phyloP scores from a whole-genome alignment of 2,888 invertebrate genomes.

The Xestia c-nigrum region DNA sequence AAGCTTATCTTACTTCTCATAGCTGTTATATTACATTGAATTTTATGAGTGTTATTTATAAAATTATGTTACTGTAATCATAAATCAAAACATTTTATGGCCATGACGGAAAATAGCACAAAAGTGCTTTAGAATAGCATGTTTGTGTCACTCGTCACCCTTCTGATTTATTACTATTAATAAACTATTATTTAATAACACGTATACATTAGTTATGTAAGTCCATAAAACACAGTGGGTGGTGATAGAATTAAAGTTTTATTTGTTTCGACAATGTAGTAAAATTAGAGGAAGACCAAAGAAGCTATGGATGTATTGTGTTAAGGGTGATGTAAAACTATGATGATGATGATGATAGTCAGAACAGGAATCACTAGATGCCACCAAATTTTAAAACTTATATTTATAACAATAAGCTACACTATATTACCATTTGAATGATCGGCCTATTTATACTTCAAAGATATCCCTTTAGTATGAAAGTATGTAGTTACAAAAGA shows the following conservation, averaged over 20 bases:
- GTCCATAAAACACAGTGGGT: neutral
- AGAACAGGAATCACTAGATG: neutral
- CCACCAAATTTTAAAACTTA: neutral
- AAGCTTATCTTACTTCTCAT: neutral
- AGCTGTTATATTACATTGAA: neutral
- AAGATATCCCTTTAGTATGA: neutral
- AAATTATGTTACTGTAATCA: slow-evolving; percentile 16
- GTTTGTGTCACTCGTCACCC: slow-evolving; percentile 14
- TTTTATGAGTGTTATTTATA: slow-evolving; percentile 14
- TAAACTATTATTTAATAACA: slow-evolving; percentile 23
- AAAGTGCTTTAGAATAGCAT: slow-evolving; percentile 31
- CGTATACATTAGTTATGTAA: neutral
- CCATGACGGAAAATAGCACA: slow-evolving; percentile 12
- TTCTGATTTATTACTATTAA: neutral
- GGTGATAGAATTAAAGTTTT: neutral
- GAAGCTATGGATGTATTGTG: no score
- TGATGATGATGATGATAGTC: neutral
- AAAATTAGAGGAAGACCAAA: no score
- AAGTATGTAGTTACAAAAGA: neutral
- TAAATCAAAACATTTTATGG: slow-evolving; percentile 38
- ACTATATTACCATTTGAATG: neutral
- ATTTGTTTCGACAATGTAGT: no score
- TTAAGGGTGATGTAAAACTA: no score
- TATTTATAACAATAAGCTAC: neutral
- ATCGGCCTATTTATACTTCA: neutral